Conservation (phyloP, 1,140 invertebrate species). For the Microvelia longipes region DNA sequence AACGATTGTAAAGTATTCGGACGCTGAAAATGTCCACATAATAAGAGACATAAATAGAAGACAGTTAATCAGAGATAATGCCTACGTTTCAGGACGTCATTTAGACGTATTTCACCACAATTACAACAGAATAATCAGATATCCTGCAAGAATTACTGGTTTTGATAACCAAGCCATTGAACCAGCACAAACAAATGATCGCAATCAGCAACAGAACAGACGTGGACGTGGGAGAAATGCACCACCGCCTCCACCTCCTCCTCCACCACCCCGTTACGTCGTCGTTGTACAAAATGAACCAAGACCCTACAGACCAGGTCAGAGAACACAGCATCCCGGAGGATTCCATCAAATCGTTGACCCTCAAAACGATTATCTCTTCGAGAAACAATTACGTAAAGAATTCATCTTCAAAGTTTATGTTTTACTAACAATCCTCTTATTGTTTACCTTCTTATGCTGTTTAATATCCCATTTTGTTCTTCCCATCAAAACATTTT, state of each 20-base stretch:
- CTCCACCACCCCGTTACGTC: background rate
- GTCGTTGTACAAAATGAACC: background rate
- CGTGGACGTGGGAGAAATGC: too few relatives aligned
- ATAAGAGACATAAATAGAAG: background rate
- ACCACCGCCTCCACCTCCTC: too few relatives aligned
- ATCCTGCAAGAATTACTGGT: background rate
- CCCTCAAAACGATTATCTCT: background rate
- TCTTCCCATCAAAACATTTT: background rate
- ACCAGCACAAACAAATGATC: background rate
- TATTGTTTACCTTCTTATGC: background rate
- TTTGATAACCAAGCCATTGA: background rate
- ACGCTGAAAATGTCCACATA: too few relatives aligned
- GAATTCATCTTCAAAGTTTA: background rate
- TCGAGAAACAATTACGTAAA: background rate
- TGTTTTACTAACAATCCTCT: background rate
- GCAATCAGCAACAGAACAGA: background rate
- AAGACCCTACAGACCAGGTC: background rate
- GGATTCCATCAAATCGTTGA: background rate
- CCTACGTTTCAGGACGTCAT: background rate
- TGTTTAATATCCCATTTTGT: background rate
- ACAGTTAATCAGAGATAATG: background rate
- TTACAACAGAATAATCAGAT: background rate
- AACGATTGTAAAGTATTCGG: too few relatives aligned
- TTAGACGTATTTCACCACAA: background rate
- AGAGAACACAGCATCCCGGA: background rate